These are phyloP conservation scores for Sula dactylatra DNA, from an alignment of 2,113 vertebrate genomes.

Conservation along the genomic window DNA sequence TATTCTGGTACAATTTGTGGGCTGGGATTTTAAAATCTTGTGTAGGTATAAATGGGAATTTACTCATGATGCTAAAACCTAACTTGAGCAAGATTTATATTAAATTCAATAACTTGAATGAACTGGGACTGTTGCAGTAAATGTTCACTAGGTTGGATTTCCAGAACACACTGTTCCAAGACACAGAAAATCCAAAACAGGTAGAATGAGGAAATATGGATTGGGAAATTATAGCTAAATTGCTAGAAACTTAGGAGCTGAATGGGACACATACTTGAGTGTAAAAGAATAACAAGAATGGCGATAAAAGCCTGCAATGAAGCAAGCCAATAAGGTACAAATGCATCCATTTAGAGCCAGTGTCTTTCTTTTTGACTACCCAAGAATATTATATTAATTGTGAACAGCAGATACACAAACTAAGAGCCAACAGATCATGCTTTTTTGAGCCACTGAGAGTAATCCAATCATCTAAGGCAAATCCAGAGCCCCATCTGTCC, in stretches of 20 bases:
- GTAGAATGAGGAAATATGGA: neutral
- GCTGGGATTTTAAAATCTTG: neutral
- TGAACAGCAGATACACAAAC: neutral
- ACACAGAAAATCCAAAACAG: neutral
- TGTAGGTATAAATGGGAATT: neutral
- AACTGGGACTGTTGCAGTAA: neutral
- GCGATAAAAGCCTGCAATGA: neutral
- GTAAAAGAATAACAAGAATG: neutral
- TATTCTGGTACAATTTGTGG: neutral
- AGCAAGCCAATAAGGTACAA: neutral
- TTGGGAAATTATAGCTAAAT: neutral
- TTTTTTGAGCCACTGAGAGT: neutral
- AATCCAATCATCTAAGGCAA: constrained; percentile 11
- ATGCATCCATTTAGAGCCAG: neutral
- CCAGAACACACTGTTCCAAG: neutral
- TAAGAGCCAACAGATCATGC: neutral
- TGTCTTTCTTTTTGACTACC: neutral
- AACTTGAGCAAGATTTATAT: neutral
- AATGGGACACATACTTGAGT: neutral
- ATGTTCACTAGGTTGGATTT: neutral
- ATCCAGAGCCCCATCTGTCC: constrained; percentile 53
- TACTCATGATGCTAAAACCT: neutral
- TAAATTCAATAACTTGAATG: neutral
- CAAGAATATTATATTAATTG: neutral
- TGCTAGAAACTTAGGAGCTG: neutral